Conservation (phyloP, 2,113 vertebrate species). For the Charina bottae region DNA sequence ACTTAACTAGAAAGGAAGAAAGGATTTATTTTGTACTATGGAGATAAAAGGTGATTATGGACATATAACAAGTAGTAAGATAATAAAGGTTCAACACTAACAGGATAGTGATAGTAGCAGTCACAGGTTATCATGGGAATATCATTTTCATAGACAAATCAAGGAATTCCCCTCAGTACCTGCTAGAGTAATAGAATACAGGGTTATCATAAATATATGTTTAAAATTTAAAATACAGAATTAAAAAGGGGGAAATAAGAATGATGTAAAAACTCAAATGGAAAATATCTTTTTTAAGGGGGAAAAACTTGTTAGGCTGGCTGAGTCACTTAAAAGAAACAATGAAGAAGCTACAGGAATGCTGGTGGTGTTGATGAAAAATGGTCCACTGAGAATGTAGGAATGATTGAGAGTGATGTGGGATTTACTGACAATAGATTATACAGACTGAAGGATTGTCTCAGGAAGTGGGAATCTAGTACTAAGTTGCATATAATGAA, state of each 20-base stretch:
- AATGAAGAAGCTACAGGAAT: neutral
- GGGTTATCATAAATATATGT: neutral
- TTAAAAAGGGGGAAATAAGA: neutral
- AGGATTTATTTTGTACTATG: neutral
- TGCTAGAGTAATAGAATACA: neutral
- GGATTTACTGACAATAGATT: neutral
- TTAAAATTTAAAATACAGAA: neutral
- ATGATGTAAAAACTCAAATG: neutral
- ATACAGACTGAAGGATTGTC: neutral
- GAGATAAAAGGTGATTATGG: neutral
- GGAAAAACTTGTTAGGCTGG: neutral
- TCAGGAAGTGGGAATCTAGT: too few species aligned
- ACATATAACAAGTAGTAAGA: neutral
- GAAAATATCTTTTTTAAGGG: neutral
- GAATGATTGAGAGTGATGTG: neutral
- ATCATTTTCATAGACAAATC: neutral
- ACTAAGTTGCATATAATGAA: neutral
- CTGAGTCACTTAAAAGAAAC: neutral
- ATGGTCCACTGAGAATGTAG: neutral
- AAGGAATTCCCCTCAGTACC: too few species aligned
- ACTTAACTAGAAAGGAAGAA: neutral
- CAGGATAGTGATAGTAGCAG: neutral
- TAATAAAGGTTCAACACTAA: conserved; percentile 15
- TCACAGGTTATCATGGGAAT: neutral
- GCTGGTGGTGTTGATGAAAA: neutral